Evolutionary conservation across 2,888 invertebrate genomes (phyloP).

Genomic region (Galerucella nymphaeae): DNA sequence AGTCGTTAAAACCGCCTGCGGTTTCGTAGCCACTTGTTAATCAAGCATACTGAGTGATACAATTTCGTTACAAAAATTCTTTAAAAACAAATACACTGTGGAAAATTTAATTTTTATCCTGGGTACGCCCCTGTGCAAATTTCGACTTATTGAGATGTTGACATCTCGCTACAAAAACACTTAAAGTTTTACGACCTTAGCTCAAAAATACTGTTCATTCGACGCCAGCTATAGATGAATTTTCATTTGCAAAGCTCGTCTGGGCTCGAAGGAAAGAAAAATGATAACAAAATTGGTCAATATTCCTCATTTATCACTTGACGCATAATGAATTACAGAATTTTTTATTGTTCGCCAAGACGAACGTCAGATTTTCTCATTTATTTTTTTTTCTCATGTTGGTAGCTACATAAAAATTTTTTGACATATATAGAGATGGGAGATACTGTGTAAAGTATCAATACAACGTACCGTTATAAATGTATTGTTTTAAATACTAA

Average conservation of each 20-base stretch:
- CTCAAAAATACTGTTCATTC: no score
- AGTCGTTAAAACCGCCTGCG: background rate
- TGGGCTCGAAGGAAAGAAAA: background rate
- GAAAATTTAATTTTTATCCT: background rate
- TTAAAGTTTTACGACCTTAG: background rate
- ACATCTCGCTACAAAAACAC: background rate
- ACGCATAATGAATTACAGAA: background rate
- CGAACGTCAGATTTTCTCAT: background rate
- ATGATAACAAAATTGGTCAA: background rate
- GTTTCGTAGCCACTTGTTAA: slow-evolving; percentile 2
- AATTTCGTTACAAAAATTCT: background rate
- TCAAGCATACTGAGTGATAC: background rate
- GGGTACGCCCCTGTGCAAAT: background rate
- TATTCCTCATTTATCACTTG: background rate
- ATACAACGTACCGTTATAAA: no score
- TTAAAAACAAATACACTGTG: no score
- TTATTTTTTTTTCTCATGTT: no score
- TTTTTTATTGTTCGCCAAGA: background rate
- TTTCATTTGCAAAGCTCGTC: background rate
- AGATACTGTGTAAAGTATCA: no score
- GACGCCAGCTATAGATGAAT: background rate
- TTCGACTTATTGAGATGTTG: background rate
- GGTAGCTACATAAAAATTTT: no score
- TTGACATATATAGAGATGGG: no score
- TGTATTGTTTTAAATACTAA: no score